phyloP scores from a whole-genome alignment of 2,113 vertebrate genomes.

The Petrocephalus microphthalmus region DNA sequence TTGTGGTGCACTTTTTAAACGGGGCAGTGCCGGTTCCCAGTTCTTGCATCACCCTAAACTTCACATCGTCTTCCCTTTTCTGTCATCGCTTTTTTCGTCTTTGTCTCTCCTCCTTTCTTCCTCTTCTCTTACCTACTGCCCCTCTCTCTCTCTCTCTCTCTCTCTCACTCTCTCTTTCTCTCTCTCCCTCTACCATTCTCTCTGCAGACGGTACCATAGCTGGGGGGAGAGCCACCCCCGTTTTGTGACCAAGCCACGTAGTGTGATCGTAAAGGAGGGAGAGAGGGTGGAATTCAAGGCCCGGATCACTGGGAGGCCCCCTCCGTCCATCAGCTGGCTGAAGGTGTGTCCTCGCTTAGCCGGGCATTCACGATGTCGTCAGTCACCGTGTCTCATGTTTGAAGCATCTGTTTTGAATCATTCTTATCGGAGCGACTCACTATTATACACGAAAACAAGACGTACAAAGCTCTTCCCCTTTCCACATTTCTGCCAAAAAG shows the following conservation, averaged over 20 bases:
- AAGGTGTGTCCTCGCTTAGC: slow-evolving; percentile 5
- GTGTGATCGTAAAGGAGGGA: slow-evolving; percentile 15
- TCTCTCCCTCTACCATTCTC: neutral
- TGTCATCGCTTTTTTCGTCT: neutral
- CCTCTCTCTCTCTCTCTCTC: neutral
- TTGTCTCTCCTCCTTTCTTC: neutral
- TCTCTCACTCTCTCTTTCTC: neutral
- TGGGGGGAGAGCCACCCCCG: slow-evolving; percentile 29
- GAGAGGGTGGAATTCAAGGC: slow-evolving; percentile 14
- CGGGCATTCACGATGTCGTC: neutral
- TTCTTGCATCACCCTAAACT: neutral
- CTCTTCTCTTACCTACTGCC: neutral
- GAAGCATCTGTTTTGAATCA: neutral
- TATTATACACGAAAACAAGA: neutral
- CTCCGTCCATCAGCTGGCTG: slow-evolving; percentile 24
- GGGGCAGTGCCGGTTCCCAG: too few species aligned
- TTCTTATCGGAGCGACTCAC: neutral
- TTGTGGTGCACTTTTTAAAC: neutral
- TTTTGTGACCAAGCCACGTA: slow-evolving; percentile 22
- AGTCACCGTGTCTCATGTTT: neutral
- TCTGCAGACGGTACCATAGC: slow-evolving; percentile 18
- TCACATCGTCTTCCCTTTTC: neutral
- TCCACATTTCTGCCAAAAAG: neutral
- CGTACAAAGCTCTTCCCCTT: neutral
- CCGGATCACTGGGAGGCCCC: slow-evolving; percentile 18